Conservation (phyloP, 2,113 vertebrate genomes). For the Gavia stellata region DNA sequence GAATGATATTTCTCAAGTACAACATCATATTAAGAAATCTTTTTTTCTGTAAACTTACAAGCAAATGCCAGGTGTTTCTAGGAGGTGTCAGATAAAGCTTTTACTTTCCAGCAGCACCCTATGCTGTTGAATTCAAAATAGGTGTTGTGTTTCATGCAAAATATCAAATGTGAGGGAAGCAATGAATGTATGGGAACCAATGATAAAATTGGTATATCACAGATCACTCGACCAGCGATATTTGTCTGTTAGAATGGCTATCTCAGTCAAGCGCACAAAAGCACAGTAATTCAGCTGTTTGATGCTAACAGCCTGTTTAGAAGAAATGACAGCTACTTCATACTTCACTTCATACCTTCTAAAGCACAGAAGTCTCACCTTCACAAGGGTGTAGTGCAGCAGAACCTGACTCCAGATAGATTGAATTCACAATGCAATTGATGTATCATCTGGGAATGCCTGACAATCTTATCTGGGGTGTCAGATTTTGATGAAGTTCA, state of each 20-base stretch:
- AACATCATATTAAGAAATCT: background rate
- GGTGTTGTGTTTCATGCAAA: background rate
- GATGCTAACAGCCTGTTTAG: background rate
- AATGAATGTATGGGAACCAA: background rate
- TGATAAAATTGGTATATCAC: background rate
- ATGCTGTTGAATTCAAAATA: background rate
- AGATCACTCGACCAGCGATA: background rate
- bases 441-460: background rate
- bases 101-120: background rate
- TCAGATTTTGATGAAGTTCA: background rate
- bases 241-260: background rate
- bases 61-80: background rate
- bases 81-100: background rate
- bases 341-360: background rate
- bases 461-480: background rate
- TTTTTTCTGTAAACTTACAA: background rate
- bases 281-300: background rate
- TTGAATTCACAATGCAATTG: background rate
- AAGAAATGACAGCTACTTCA: background rate
- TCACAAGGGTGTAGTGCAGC: background rate
- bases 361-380: background rate
- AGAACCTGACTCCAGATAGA: background rate
- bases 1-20: background rate
- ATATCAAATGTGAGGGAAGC: background rate
- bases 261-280: background rate